Base-by-base conservation (phyloP, 2,888 invertebrate species). In the Plagodis dolabraria region DNA sequence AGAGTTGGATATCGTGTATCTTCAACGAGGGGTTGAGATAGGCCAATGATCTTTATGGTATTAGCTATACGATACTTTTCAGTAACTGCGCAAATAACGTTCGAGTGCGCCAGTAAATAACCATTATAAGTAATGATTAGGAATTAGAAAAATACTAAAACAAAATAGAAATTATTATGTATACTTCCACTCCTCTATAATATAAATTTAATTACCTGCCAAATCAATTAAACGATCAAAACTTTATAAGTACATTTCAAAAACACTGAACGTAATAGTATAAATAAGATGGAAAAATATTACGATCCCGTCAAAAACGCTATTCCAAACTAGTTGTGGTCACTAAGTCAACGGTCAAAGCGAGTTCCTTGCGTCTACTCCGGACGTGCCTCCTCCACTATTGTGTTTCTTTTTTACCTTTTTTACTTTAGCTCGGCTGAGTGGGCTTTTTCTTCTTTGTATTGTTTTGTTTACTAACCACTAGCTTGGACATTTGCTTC, bases 401-500 rank as follows among this genome's bases (percentile, higher is more conserved):
- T 88, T 87, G 85, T 86, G 75, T 80, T 83, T 77, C 73, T 80
- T 83, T 84, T 87, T 84, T 82, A 74, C 81, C 71, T 81, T 81
- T 86, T 85, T 79, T 71, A 76, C 82, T 82, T 75, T 80, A 77
- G 55, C 53, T 73, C 66, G 81, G 77, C 80, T 80, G 85, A 88
- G 86, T 83, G 84, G 80, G 78, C 81, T 84, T 80, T 85, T 85
- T 83, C 80, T 82, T 83, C 79, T 73, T 77, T 71, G 77, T 74
- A 77, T 81, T 85, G 65, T 86, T 86, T 86, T 83, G 80, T 85
- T 85, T 80, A 75, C 71, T 79, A 69, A 65, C 79, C 78, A 81
- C 83, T 82, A 81, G 76, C 79, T 72, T 80, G 80, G 82, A 86
- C 82, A 84, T 86, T 87, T 85, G 83, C 82, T 77, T 83, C 75